phyloP scores from a whole-genome alignment of 2,797 vertebrate species.

The Ctenochaetus hawaiiensis region DNA sequence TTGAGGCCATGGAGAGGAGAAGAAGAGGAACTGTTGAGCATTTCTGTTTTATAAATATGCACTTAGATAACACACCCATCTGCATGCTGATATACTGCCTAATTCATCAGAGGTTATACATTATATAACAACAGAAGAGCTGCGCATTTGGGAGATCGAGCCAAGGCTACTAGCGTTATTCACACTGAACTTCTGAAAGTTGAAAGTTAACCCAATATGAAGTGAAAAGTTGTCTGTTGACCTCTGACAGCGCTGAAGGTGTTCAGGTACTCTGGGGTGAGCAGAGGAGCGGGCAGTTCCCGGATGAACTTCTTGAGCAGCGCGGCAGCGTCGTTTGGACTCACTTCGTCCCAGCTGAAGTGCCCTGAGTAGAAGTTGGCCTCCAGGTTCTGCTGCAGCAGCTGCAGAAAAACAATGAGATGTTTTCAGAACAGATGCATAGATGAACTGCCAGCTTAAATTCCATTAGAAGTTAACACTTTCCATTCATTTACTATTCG shows the following conservation, averaged over 20 bases:
- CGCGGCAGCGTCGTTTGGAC: constrained; percentile 90
- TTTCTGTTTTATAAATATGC: constrained; percentile 2
- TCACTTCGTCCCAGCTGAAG: constrained; percentile 91
- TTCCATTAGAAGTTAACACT: neutral
- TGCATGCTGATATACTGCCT: neutral
- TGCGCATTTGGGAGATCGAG: neutral
- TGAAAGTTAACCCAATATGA: neutral
- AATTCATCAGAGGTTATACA: neutral
- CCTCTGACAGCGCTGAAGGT: constrained; percentile 89
- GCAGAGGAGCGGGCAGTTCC: constrained; percentile 90
- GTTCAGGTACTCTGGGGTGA: constrained; percentile 92
- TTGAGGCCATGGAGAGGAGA: constrained; percentile 7
- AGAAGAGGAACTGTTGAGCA: constrained; percentile 1
- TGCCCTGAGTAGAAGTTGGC: constrained; percentile 87
- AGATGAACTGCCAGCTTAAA: neutral
- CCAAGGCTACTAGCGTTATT: neutral
- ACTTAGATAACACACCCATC: neutral
- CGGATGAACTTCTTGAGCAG: constrained; percentile 94
- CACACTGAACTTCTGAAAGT: neutral
- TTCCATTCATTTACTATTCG: too few species aligned
- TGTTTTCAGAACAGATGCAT: neutral
- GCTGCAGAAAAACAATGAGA: constrained; percentile 60
- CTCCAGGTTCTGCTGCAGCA: constrained; percentile 90
- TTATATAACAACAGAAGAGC: neutral
- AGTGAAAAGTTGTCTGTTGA: constrained; percentile 46